phyloP scores from a whole-genome alignment of 2,113 vertebrate genomes.

The Theristicus caerulescens region DNA sequence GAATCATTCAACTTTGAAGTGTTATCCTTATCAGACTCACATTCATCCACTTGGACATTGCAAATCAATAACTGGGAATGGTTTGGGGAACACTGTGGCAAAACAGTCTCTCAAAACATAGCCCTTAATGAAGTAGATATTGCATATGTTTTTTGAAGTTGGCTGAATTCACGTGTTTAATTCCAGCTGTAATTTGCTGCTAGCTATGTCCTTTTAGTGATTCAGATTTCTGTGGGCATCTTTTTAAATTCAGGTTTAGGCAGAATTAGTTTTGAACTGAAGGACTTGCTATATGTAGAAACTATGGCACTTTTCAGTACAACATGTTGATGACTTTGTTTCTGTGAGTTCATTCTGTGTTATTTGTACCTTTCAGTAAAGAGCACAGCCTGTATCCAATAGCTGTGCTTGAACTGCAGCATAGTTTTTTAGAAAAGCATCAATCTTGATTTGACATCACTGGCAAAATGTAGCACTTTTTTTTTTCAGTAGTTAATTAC shows the following conservation, averaged over 20 bases:
- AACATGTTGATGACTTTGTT: neutral
- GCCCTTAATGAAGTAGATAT: neutral
- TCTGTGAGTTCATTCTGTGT: neutral
- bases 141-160: neutral
- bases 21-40: neutral
- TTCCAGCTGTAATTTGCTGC: neutral
- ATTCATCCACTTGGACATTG: neutral
- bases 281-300: neutral
- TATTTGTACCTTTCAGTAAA: neutral
- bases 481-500: neutral
- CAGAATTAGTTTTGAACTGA: neutral
- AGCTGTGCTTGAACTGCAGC: neutral
- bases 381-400: neutral
- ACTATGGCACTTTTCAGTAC: neutral
- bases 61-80: slow-evolving; percentile 13
- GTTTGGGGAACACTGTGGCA: neutral
- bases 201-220: neutral
- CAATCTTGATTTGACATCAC: neutral
- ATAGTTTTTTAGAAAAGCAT: neutral
- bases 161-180: neutral
- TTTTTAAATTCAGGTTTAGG: neutral
- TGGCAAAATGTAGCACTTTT: neutral
- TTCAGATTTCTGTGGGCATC: neutral
- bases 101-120: neutral
- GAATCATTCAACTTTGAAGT: neutral